These are phyloP conservation scores for Addax nasomaculatus DNA, from an alignment of 2,113 vertebrate genomes.

Conservation along the genomic window DNA sequence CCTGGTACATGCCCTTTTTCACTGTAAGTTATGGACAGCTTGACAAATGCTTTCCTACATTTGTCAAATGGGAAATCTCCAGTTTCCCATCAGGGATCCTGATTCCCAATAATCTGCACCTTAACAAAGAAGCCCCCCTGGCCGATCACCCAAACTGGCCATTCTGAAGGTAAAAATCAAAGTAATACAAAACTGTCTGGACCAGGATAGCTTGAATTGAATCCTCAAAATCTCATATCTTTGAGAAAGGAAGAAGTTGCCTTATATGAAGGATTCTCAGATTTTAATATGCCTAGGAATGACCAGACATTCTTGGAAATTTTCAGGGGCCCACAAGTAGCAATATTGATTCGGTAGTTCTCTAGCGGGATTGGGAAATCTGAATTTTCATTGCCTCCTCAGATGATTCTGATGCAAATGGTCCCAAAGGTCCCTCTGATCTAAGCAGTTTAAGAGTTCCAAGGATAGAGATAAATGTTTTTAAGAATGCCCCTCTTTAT, in stretches of 20 bases:
- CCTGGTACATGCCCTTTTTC: neutral
- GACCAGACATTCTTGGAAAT: neutral
- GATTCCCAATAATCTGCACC: neutral
- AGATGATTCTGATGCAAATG: neutral
- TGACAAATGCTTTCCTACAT: neutral
- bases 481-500: conserved; percentile 42
- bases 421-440: neutral
- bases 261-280: neutral
- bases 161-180: conserved; percentile 6
- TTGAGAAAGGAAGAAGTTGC: neutral
- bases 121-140: neutral
- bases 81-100: neutral
- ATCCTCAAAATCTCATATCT: conserved; percentile 3
- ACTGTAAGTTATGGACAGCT: neutral
- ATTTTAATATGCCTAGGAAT: neutral
- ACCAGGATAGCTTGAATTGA: neutral
- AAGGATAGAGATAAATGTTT: conserved; percentile 31
- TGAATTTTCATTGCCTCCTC: neutral
- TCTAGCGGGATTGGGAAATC: neutral
- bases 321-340: neutral
- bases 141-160: neutral
- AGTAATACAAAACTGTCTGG: neutral
- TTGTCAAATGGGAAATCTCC: neutral
- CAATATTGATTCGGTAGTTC: neutral
- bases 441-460: neutral